A percentile compares a stretch with the other conserved stretches of the same genome.
phyloP scores from a whole-genome alignment of 2,888 invertebrate genomes.

The Callyntrura guangdongensis region DNA sequence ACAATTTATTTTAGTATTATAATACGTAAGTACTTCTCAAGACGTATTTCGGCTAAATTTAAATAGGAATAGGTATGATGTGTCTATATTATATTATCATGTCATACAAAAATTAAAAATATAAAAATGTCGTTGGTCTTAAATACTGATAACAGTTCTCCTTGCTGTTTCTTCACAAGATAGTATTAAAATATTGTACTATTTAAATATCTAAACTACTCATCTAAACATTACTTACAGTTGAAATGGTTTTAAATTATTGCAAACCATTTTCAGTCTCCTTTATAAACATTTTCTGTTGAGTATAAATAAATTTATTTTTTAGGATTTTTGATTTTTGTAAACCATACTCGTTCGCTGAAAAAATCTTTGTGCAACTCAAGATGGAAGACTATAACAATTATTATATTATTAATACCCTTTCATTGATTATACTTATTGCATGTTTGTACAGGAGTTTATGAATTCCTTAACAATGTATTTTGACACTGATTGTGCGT shows the following conservation, averaged over 20 bases:
- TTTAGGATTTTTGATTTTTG: conserved; percentile 16
- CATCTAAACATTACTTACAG: background rate
- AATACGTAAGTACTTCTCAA: background rate
- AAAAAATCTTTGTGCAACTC: background rate
- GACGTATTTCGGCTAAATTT: background rate
- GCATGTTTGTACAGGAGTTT: too few species aligned
- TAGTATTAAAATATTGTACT: conserved; percentile 3
- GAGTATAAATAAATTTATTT: conserved; percentile 37
- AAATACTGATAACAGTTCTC: conserved; percentile 46
- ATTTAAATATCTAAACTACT: background rate
- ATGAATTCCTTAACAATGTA: background rate
- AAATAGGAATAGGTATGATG: too few species aligned
- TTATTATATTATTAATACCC: background rate
- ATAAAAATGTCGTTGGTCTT: conserved; percentile 40
- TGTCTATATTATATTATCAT: background rate
- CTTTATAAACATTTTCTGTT: conserved; percentile 15
- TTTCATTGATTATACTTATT: background rate
- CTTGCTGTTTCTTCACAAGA: background rate
- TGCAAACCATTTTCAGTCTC: conserved; percentile 72
- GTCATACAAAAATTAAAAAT: conserved; percentile 55
- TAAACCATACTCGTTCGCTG: background rate
- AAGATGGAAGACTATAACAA: conserved; percentile 21
- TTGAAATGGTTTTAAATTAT: conserved; percentile 30
- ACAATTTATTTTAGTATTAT: background rate
- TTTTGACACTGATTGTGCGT: conserved; percentile 6